These are phyloP conservation scores for Dysidea cf. avara DNA, from an alignment of 37 sponge, comb jelly and placozoan genomes.

Conservation along the genomic window DNA sequence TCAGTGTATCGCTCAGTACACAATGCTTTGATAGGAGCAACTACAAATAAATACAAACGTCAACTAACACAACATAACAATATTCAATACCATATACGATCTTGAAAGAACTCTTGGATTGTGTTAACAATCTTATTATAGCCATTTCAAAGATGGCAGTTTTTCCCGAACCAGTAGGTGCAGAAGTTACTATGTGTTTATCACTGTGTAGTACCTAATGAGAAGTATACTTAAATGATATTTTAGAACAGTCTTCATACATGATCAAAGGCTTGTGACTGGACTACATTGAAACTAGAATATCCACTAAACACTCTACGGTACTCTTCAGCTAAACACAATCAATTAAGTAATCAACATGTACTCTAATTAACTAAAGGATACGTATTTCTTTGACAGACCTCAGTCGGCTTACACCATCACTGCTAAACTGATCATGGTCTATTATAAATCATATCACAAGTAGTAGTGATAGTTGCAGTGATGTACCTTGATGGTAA, in stretches of 20 bases:
- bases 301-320: slow-evolving; percentile 68
- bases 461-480: too few species aligned
- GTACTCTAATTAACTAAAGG: slow-evolving; percentile 3
- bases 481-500: too few species aligned
- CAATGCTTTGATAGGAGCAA: slow-evolving; percentile 97
- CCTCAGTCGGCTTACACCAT: slow-evolving; percentile 39
- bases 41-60: slow-evolving; percentile 7
- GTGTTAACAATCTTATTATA: slow-evolving; percentile 83
- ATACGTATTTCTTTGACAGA: slow-evolving; percentile 79
- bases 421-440: slow-evolving; percentile 16
- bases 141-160: slow-evolving; percentile 97
- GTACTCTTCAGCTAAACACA: slow-evolving; percentile 65
- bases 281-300: slow-evolving; percentile 92
- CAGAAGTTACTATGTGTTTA: slow-evolving; percentile 72
- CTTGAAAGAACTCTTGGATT: slow-evolving; percentile 50
- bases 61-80: background rate
- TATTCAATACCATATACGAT: slow-evolving; percentile 74
- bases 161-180: slow-evolving; percentile 99
- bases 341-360: background rate
- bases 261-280: slow-evolving; percentile 95
- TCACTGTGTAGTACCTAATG: slow-evolving; percentile 87
- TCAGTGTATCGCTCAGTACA: slow-evolving; percentile 90
- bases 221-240: background rate
- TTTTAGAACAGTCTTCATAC: slow-evolving; percentile 31
- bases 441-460: slow-evolving; percentile 32